Evolutionary conservation across 2,888 invertebrate species (phyloP), one percentile per base, ranked within the genome.

Genomic region (Drosophila anceps): DNA sequence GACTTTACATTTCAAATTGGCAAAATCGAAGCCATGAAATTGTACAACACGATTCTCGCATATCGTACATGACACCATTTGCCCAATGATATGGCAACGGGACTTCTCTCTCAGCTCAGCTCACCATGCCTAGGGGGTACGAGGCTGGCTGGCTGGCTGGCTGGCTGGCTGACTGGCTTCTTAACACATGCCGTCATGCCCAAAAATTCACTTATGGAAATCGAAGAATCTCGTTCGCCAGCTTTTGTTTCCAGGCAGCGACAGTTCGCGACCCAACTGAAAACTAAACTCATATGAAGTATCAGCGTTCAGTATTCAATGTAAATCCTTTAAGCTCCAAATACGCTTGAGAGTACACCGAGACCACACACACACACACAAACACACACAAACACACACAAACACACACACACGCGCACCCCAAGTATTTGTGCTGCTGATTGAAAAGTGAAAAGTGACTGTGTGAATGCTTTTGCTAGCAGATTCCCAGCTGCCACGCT

Each of bases 321-420:
- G 90, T 81, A 90, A 85, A 90, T 90, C 90, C 86, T 86, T 88
- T 85, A 88, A 90, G 90, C 90, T 74, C 69, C 48, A 90, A 90
- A 88, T 90, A 86, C 85, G 84, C 86, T 86, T 63, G 68, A 61
- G 68, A 62, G 62, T 78, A 76, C 73, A 70, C 39, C 46, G 39
- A 27, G 44, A 44, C 46, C 53, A 58, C 31, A 53, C 60, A 65
- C 58, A 18, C 37, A 41, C 43, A 46, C 41, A n/a, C n/a, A n/a
- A n/a, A n/a, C n/a, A n/a, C n/a, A n/a, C n/a, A n/a, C n/a, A n/a
- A n/a, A 51, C 54, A 29, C 27, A 46, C 57, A 27, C 18, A 48
- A 35, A 20, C 59, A 59, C 33, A 54, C 44, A 54, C 46, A 53
- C 54, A 66, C 29, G 1, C n/a, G 12, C n/a, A 35, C n/a, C 20